Conservation (phyloP, 2,888 invertebrate species). For the Parelbella ahira region DNA sequence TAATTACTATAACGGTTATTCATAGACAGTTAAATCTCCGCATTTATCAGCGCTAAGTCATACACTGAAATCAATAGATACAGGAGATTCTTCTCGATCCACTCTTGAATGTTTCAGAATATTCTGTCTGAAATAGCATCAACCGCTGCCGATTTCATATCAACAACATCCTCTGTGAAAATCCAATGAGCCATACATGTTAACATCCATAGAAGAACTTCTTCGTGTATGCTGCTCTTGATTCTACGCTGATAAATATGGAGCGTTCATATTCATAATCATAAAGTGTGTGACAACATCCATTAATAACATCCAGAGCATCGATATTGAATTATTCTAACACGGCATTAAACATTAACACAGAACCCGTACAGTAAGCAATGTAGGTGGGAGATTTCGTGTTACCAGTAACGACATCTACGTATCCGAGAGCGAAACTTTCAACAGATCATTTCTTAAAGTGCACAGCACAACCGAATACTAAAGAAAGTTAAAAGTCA, state of each 20-base stretch:
- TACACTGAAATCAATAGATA: too few relatives aligned
- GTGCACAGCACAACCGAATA: constrained; percentile 23
- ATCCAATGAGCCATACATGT: neutral
- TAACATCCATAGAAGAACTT: too few relatives aligned
- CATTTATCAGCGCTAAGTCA: constrained; percentile 10
- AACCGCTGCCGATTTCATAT: too few relatives aligned
- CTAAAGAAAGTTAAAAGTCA: constrained; percentile 22
- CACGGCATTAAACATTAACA: constrained; percentile 12
- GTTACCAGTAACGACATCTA: constrained; percentile 10
- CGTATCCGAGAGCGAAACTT: neutral
- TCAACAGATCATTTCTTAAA: constrained; percentile 8
- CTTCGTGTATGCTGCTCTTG: too few relatives aligned
- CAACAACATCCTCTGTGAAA: too few relatives aligned
- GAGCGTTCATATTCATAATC: constrained; percentile 9
- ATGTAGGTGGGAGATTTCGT: neutral
- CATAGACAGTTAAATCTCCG: constrained; percentile 12
- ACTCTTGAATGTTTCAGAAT: too few relatives aligned
- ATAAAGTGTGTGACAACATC: constrained; percentile 14
- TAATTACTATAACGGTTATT: constrained; percentile 10
- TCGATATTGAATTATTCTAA: constrained; percentile 21
- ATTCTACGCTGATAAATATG: constrained; percentile 14
- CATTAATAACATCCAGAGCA: constrained; percentile 13
- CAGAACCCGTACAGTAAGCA: constrained; percentile 14
- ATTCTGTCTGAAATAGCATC: too few relatives aligned
- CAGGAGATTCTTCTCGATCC: too few relatives aligned